Evolutionary conservation across 2,113 vertebrate genomes (phyloP).

Genomic region (Rhombomys opimus): DNA sequence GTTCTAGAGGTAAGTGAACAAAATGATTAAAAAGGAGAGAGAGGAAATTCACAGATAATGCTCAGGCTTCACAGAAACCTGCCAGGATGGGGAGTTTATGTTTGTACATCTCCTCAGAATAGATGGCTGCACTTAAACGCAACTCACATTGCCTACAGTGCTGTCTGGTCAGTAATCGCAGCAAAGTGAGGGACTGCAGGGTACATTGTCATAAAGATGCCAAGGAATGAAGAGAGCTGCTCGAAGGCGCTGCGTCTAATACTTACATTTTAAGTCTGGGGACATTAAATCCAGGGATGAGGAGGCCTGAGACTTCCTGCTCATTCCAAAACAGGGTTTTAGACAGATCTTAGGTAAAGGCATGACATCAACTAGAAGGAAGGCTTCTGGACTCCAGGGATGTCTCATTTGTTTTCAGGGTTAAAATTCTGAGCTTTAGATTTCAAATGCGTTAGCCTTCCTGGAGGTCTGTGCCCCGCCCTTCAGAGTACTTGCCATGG

Average conservation of each 20-base stretch:
- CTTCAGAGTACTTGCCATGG: slow-evolving; percentile 50
- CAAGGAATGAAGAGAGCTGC: slow-evolving; percentile 73
- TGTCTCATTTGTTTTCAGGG: slow-evolving; percentile 44
- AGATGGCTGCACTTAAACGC: slow-evolving; percentile 81
- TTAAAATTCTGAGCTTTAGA: slow-evolving; percentile 51
- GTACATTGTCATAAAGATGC: slow-evolving; percentile 76
- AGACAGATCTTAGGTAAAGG: slow-evolving; percentile 55
- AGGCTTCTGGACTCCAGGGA: slow-evolving; percentile 47
- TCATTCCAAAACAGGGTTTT: background rate
- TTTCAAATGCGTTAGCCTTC: slow-evolving; percentile 48
- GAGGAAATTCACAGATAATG: slow-evolving; percentile 79
- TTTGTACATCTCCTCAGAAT: slow-evolving; percentile 81
- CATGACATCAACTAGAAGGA: slow-evolving; percentile 55
- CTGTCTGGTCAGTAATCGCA: slow-evolving; percentile 78
- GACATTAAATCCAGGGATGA: slow-evolving; percentile 64
- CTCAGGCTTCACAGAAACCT: slow-evolving; percentile 79
- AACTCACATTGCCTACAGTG: slow-evolving; percentile 76
- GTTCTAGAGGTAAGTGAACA: slow-evolving; percentile 87
- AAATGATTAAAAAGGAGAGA: slow-evolving; percentile 84
- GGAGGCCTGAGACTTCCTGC: slow-evolving; percentile 47
- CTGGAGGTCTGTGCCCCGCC: background rate
- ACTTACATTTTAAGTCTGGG: slow-evolving; percentile 74
- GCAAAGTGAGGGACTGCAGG: slow-evolving; percentile 75
- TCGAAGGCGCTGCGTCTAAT: slow-evolving; percentile 32
- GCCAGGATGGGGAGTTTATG: slow-evolving; percentile 70